Conservation (phyloP, 2,113 vertebrate genomes). For the Lethenteron reissneri region DNA sequence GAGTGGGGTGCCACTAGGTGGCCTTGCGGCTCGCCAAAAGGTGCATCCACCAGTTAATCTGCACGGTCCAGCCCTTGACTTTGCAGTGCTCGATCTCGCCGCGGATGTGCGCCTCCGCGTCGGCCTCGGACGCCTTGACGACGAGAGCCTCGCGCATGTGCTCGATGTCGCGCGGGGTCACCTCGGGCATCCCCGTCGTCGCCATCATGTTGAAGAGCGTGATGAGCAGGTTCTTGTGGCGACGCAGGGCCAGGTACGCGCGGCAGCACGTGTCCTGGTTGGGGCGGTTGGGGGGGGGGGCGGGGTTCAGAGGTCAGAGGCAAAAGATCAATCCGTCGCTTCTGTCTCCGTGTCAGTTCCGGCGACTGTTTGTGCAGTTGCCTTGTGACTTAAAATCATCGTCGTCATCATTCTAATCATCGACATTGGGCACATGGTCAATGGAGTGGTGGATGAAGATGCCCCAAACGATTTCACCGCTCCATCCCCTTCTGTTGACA, state of each 20-base stretch:
- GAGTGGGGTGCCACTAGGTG: conserved; percentile 12
- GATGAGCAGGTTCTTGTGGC: conserved; percentile 89
- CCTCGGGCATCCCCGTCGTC: conserved; percentile 95
- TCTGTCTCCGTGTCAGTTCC: too few relatives aligned
- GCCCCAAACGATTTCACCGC: too few relatives aligned
- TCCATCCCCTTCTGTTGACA: too few relatives aligned
- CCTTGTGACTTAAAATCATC: background rate
- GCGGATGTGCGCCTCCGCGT: conserved; percentile 72
- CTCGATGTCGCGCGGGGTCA: conserved; percentile 90
- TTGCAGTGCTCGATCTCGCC: conserved; percentile 95
- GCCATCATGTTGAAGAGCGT: conserved; percentile 99
- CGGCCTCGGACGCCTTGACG: conserved; percentile 58
- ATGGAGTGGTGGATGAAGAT: too few relatives aligned
- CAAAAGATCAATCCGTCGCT: background rate
- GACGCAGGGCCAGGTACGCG: conserved; percentile 76
- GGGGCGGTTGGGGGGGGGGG: conserved; percentile 2
- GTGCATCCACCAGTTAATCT: conserved; percentile 96
- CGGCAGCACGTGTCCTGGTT: conserved; percentile 58
- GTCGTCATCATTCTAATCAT: too few relatives aligned
- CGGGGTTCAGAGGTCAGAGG: background rate
- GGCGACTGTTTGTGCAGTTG: background rate
- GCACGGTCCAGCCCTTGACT: conserved; percentile 96
- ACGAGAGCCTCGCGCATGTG: conserved; percentile 85
- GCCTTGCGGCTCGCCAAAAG: conserved; percentile 76
- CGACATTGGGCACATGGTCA: too few relatives aligned